phyloP scores from a whole-genome alignment of 2,113 vertebrate species.

The Aldabrachelys gigantea region DNA sequence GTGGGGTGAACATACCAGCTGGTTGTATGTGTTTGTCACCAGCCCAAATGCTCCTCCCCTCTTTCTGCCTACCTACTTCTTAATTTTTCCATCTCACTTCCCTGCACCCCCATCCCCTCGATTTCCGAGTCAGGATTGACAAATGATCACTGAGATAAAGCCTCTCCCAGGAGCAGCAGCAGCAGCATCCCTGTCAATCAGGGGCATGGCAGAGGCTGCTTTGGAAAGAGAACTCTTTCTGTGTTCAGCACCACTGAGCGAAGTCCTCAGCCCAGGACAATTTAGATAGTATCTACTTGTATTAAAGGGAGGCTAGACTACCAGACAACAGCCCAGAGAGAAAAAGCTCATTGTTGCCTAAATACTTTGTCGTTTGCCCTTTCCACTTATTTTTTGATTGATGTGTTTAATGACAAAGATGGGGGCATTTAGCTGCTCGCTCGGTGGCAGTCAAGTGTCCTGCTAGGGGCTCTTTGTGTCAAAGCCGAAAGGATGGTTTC shows the following conservation, averaged over 20 bases:
- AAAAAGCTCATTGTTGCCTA: neutral
- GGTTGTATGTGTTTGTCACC: conserved; percentile 72
- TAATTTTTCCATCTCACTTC: conserved; percentile 13
- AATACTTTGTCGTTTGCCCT: neutral
- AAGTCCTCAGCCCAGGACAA: neutral
- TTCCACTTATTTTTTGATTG: neutral
- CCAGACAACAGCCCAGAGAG: neutral
- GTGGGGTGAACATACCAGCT: neutral
- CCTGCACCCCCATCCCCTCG: neutral
- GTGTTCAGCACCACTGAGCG: neutral
- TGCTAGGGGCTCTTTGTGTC: neutral
- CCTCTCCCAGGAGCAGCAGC: neutral
- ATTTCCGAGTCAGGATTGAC: neutral
- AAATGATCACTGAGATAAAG: neutral
- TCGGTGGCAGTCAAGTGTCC: neutral
- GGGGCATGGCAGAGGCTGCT: neutral
- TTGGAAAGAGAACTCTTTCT: neutral
- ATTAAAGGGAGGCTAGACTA: neutral
- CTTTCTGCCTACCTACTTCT: conserved; percentile 49
- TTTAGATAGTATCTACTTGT: conserved; percentile 7
- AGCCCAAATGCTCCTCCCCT: conserved; percentile 73
- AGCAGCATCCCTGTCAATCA: neutral
- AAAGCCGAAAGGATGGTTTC: neutral
- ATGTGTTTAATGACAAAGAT: neutral
- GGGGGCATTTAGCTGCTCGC: neutral